These are phyloP conservation scores for Cyrtonyx montezumae DNA, from an alignment of 2,113 vertebrate species.

Conservation along the genomic window DNA sequence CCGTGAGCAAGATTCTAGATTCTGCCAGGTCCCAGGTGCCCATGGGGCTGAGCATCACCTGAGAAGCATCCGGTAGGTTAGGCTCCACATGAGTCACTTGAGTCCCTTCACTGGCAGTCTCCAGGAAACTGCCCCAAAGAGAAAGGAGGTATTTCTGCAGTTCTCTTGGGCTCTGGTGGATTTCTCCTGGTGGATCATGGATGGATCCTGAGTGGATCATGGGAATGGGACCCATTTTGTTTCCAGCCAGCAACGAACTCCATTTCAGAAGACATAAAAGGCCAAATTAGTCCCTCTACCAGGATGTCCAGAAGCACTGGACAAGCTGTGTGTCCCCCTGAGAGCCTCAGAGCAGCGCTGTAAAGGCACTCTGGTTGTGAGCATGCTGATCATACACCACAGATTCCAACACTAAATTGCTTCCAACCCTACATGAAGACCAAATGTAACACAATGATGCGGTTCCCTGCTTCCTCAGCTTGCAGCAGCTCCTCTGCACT, in stretches of 20 bases:
- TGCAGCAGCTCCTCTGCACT: background rate
- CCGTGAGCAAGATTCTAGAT: slow-evolving; percentile 13
- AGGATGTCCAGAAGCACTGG: background rate
- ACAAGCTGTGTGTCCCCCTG: background rate
- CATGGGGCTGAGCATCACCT: slow-evolving; percentile 27
- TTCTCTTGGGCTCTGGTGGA: background rate
- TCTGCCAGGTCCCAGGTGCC: slow-evolving; percentile 26
- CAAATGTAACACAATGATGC: background rate
- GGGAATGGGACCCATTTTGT: slow-evolving; percentile 24
- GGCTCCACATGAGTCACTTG: slow-evolving; percentile 44
- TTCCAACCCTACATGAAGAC: background rate
- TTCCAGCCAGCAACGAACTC: background rate
- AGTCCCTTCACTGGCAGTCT: background rate
- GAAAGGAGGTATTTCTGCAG: background rate
- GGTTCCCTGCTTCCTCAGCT: background rate
- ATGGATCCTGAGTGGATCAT: background rate
- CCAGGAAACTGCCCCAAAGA: slow-evolving; percentile 45
- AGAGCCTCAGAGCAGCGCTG: background rate
- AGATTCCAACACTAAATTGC: background rate
- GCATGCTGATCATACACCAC: background rate
- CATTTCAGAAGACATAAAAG: background rate
- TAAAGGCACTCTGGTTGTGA: background rate
- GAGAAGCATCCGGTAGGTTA: background rate
- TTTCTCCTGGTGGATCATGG: background rate
- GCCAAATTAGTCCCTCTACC: background rate